phyloP scores from a whole-genome alignment of 2,888 invertebrate species.

The Rotaria macrura region DNA sequence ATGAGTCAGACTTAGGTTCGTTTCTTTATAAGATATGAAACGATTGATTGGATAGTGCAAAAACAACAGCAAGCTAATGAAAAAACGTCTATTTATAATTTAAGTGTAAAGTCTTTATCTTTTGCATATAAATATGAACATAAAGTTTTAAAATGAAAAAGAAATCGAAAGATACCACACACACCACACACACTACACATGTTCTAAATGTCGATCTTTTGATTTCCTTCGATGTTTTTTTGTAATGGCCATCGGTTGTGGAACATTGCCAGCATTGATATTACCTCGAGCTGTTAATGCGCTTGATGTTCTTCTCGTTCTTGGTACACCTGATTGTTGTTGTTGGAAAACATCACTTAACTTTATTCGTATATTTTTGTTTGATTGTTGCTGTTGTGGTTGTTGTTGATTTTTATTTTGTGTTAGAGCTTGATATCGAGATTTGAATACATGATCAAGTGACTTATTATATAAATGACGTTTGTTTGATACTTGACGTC shows the following conservation, averaged over 20 bases:
- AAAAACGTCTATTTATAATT: no score
- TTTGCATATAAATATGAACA: background rate
- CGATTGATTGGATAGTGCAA: no score
- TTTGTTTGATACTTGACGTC: constrained; percentile 19
- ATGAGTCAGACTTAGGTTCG: no score
- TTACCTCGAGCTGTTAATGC: background rate
- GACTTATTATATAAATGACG: constrained; percentile 32
- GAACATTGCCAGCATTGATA: background rate
- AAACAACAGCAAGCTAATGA: background rate
- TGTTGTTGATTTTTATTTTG: constrained; percentile 31
- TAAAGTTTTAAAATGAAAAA: background rate
- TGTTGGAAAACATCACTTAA: constrained; percentile 32
- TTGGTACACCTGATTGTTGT: background rate
- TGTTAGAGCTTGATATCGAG: constrained; percentile 29
- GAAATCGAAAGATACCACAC: background rate
- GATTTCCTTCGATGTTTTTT: constrained; percentile 13
- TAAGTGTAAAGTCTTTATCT: no score
- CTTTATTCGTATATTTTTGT: constrained; percentile 26
- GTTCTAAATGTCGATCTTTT: constrained; percentile 1
- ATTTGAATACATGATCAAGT: constrained; percentile 31
- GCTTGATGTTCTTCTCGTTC: background rate
- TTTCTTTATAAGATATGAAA: no score
- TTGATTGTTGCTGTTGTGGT: constrained; percentile 14
- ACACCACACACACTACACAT: background rate
- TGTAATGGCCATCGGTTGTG: background rate